phyloP scores from a whole-genome alignment of 2,888 invertebrate genomes.

The Drosophila neotestacea region DNA sequence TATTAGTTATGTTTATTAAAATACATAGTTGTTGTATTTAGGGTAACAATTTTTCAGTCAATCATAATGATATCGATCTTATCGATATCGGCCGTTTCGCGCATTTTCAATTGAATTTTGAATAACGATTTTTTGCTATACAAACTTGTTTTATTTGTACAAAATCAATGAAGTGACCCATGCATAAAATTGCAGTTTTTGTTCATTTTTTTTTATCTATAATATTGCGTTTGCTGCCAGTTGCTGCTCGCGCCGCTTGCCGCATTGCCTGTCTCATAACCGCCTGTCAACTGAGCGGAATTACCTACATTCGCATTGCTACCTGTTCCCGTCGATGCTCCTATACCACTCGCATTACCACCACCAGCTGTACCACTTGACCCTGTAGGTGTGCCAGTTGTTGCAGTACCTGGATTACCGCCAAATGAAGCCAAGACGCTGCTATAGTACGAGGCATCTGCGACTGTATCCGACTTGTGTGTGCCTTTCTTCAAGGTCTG shows the following conservation, averaged over 20 bases:
- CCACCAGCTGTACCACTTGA: conserved; percentile 51
- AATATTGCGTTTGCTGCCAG: conserved; percentile 81
- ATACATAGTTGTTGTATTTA: neutral
- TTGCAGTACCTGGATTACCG: conserved; percentile 26
- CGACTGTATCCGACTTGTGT: conserved; percentile 79
- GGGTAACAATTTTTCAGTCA: neutral
- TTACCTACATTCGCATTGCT: conserved; percentile 40
- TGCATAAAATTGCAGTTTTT: conserved; percentile 21
- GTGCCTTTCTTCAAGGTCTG: conserved; percentile 82
- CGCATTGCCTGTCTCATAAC: conserved; percentile 44
- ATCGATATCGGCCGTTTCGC: conserved; percentile 9
- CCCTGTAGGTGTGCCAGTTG: conserved; percentile 14
- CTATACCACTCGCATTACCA: conserved; percentile 31
- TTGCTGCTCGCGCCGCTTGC: conserved; percentile 47
- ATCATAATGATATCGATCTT: conserved; percentile 7
- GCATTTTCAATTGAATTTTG: conserved; percentile 4
- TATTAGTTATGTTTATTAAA: conserved; percentile 1
- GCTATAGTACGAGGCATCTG: conserved; percentile 84
- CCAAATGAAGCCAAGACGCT: conserved; percentile 82
- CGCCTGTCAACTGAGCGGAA: conserved; percentile 32
- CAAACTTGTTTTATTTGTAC: conserved; percentile 54
- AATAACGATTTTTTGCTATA: conserved; percentile 18
- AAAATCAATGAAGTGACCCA: conserved; percentile 27
- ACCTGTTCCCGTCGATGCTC: conserved; percentile 18
- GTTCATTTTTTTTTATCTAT: conserved; percentile 58